Evolutionary conservation across 2,888 invertebrate genomes (phyloP).

Genomic region (Mythimna pallens): DNA sequence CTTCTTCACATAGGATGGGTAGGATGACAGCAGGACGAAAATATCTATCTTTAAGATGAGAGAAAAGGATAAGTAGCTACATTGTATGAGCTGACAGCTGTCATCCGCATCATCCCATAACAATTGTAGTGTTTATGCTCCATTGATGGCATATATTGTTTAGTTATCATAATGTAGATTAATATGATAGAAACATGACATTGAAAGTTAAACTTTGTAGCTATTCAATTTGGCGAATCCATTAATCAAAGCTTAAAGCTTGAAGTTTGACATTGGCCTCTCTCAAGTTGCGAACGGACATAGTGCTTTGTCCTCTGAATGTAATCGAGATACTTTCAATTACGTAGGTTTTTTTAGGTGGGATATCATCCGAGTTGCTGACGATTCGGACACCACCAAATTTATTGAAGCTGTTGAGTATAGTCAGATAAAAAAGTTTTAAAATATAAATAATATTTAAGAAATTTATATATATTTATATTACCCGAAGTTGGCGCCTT

Average conservation of each 20-base stretch:
- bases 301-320: neutral
- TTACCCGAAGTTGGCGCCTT: too few species aligned
- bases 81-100: too few species aligned
- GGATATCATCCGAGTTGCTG: too few species aligned
- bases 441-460: too few species aligned
- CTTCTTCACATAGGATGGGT: too few species aligned
- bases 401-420: too few species aligned
- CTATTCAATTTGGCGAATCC: slow-evolving; percentile 8
- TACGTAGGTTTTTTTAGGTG: neutral
- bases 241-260: slow-evolving; percentile 24
- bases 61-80: neutral
- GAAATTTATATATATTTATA: too few species aligned
- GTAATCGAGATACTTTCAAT: neutral
- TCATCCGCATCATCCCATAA: too few species aligned
- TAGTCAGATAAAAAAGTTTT: too few species aligned
- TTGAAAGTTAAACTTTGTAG: slow-evolving; percentile 10
- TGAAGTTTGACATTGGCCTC: slow-evolving; percentile 5
- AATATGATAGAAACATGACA: slow-evolving; percentile 9
- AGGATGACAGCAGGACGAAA: too few species aligned
- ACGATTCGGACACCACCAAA: too few species aligned
- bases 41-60: too few species aligned
- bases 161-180: slow-evolving; percentile 1
- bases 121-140: neutral
- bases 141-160: slow-evolving; percentile 30
- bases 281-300: neutral